Conservation (phyloP, 2,888 invertebrate genomes). For the Drosophila diplacantha region DNA sequence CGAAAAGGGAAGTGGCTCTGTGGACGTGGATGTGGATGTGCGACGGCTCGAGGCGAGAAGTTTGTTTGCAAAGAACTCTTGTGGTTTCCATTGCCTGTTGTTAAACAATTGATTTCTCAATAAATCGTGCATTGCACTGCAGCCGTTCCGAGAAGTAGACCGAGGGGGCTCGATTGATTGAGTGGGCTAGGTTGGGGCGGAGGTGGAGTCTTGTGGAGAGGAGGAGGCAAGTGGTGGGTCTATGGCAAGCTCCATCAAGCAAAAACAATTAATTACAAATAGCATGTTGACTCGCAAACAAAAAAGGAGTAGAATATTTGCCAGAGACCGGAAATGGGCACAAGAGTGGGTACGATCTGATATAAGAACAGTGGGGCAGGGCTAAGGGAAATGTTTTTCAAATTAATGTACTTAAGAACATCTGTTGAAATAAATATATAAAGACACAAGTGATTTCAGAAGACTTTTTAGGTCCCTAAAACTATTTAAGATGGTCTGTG, state of each 20-base stretch:
- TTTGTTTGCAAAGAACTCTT: constrained; percentile 72
- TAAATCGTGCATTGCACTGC: constrained; percentile 72
- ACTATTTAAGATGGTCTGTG: background rate
- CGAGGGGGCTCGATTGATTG: constrained; percentile 39
- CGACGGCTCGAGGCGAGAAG: constrained; percentile 68
- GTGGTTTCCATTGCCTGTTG: constrained; percentile 73
- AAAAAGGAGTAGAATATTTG: constrained; percentile 50
- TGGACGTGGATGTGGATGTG: constrained; percentile 28
- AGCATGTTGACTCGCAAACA: constrained; percentile 72
- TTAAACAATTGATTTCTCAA: constrained; percentile 73
- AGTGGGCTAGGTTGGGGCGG: background rate
- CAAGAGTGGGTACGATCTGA: constrained; percentile 18
- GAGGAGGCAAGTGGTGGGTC: constrained; percentile 3
- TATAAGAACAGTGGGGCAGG: constrained; percentile 18
- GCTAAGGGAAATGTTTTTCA: background rate
- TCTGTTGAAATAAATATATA: background rate
- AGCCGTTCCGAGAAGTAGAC: constrained; percentile 32
- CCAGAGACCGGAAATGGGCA: constrained; percentile 31
- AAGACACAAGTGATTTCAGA: background rate
- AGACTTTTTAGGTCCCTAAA: background rate
- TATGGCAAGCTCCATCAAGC: constrained; percentile 51
- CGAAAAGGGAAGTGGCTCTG: constrained; percentile 7
- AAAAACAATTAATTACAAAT: constrained; percentile 73
- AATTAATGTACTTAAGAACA: background rate
- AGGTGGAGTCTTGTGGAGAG: background rate